A percentile compares a stretch with the other conserved stretches of the same genome.
These are phyloP conservation scores for Takifugu ocellatus DNA, from an alignment of 2,797 vertebrate genomes.

Conservation along the genomic window DNA sequence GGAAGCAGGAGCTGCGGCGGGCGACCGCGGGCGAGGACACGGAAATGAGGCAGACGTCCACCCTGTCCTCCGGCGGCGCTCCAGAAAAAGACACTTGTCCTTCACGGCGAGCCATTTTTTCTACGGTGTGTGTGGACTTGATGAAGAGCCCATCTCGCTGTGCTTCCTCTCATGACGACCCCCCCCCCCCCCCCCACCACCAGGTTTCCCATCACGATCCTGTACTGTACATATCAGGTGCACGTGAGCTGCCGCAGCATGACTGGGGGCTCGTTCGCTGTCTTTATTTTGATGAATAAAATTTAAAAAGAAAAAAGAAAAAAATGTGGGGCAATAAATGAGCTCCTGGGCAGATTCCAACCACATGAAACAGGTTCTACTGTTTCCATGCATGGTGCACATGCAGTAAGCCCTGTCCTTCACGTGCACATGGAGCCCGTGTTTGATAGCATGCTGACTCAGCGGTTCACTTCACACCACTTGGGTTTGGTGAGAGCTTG, in stretches of 20 bases:
- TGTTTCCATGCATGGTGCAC: conserved; percentile 46
- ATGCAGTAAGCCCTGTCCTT: conserved; percentile 20
- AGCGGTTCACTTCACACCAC: conserved; percentile 66
- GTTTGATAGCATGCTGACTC: conserved; percentile 69
- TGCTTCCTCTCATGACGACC: conserved; percentile 61
- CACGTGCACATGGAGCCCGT: conserved; percentile 23
- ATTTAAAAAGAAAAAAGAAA: conserved; percentile 14
- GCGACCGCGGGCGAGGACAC: conserved; percentile 12
- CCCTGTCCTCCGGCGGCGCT: conserved; percentile 44
- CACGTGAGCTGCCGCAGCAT: conserved; percentile 71
- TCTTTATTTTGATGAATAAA: conserved; percentile 27
- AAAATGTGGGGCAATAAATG: conserved; percentile 17
- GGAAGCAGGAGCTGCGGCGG: conserved; percentile 28
- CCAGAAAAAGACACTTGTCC: conserved; percentile 42
- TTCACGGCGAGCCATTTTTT: conserved; percentile 65
- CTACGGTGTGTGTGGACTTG: conserved; percentile 75
- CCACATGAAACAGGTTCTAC: conserved; percentile 40
- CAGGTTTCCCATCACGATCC: conserved; percentile 56
- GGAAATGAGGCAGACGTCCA: conserved; percentile 48
- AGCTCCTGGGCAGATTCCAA: conserved; percentile 16
- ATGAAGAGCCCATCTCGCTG: conserved; percentile 66
- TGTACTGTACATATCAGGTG: conserved; percentile 77
- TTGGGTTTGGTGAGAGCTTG: conserved; percentile 64
- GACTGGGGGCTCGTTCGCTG: conserved; percentile 39
- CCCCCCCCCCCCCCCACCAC: conserved; percentile 52